Percentiles rank a stretch among this genome's conserved stretches.
Conservation (phyloP, 2,888 invertebrate genomes). For the Eupithecia subfuscata region DNA sequence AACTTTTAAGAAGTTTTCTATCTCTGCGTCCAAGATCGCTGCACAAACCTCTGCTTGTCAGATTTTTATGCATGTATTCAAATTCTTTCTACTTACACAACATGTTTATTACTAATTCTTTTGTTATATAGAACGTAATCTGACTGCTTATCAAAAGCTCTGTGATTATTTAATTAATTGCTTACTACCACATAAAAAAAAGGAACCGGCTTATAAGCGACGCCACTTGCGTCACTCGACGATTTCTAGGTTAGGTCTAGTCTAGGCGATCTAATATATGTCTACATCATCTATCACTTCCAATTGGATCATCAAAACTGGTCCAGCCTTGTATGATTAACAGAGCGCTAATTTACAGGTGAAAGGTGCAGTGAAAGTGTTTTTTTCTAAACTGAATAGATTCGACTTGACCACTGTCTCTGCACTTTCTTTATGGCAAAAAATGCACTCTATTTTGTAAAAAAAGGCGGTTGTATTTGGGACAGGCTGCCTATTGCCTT, state of each 20-base stretch:
- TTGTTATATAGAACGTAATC: not conserved
- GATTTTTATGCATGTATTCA: not conserved
- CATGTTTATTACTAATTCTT: not conserved
- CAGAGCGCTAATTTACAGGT: conserved; percentile 78
- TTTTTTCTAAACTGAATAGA: conserved; percentile 55
- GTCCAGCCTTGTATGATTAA: conserved; percentile 69
- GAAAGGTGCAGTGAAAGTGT: conserved; percentile 80
- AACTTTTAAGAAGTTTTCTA: not conserved
- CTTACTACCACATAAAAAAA: not conserved
- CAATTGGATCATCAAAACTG: conserved; percentile 58
- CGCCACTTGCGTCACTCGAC: not conserved
- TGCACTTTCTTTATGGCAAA: conserved; percentile 39
- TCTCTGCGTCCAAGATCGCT: not conserved
- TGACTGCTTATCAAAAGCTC: not conserved
- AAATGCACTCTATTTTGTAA: conserved; percentile 28
- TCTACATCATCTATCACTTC: conserved; percentile 45
- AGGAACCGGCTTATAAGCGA: not conserved
- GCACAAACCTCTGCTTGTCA: not conserved
- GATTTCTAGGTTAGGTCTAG: conserved; percentile 12
- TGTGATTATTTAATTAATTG: not conserved
- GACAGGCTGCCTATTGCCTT: not conserved
- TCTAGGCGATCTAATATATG: conserved; percentile 29
- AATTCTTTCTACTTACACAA: not conserved
- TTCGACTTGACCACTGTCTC: conserved; percentile 41
- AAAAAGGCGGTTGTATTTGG: not conserved